These are phyloP conservation scores for Pteropus rufus DNA, from an alignment of 2,797 vertebrate genomes.

Conservation along the genomic window DNA sequence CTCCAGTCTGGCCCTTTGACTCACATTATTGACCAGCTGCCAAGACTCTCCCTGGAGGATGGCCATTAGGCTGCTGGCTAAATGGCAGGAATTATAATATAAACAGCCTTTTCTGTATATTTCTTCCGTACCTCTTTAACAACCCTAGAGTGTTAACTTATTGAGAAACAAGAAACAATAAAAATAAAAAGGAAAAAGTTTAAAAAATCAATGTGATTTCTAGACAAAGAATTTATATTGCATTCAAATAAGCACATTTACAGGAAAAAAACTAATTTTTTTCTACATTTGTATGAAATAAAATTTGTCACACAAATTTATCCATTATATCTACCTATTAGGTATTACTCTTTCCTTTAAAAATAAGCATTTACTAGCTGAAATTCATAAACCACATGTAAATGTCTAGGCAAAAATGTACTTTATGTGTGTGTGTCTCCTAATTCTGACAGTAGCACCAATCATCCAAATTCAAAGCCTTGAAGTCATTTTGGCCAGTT, in stretches of 20 bases:
- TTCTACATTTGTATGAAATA: not conserved
- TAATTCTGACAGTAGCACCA: not conserved
- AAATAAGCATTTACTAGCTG: not conserved
- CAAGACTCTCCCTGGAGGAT: slow-evolving; percentile 4
- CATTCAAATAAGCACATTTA: slow-evolving; percentile 49
- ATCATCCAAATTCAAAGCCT: not conserved
- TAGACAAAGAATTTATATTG: slow-evolving; percentile 30
- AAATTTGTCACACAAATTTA: not conserved
- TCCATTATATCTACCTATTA: not conserved
- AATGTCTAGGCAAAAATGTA: not conserved
- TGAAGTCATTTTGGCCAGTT: not conserved
- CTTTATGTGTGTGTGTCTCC: not conserved
- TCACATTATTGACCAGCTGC: not conserved
- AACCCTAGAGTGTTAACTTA: not conserved
- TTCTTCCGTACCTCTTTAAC: slow-evolving; percentile 53
- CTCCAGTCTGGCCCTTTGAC: not conserved
- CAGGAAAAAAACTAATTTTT: not conserved
- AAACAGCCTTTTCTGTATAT: slow-evolving; percentile 42
- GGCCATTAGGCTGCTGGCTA: slow-evolving; percentile 65
- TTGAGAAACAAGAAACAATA: not conserved
- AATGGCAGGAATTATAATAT: slow-evolving; percentile 44
- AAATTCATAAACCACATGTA: not conserved
- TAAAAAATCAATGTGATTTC: not conserved
- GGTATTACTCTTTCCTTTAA: not conserved
- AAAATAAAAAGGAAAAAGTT: slow-evolving; percentile 35